phyloP scores from a whole-genome alignment of 37 sponge, comb jelly and placozoan genomes.

The Spongilla lacustris region DNA sequence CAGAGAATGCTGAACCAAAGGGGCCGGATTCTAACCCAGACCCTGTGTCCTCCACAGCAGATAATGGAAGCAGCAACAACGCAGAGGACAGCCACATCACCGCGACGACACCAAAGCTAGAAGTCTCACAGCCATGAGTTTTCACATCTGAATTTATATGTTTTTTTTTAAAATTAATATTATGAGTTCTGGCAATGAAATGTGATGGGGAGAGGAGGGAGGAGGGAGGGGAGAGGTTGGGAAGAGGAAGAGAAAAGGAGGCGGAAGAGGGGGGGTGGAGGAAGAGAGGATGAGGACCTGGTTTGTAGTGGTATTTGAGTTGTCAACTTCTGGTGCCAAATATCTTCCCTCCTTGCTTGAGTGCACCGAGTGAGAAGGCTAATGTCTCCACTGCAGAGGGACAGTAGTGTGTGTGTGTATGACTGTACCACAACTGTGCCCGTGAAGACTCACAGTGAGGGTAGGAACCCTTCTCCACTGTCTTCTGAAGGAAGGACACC shows the following conservation, averaged over 20 bases:
- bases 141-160: background rate
- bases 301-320: background rate
- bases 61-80: background rate
- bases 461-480: constrained; percentile 58
- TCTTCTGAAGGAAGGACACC: constrained; percentile 44
- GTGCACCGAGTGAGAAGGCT: constrained; percentile 53
- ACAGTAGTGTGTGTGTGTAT: background rate
- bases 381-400: constrained; percentile 63
- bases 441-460: constrained; percentile 83
- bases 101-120: background rate
- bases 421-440: too few species aligned
- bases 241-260: too few species aligned
- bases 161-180: background rate
- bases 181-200: background rate
- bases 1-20: background rate
- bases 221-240: too few species aligned
- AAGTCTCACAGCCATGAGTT: background rate
- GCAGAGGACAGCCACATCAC: background rate
- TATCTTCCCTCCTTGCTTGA: constrained; percentile 38
- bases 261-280: background rate
- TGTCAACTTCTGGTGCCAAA: constrained; percentile 7
- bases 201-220: background rate
- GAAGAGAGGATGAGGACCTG: background rate
- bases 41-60: background rate
- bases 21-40: background rate